Evolutionary conservation across 2,797 vertebrate genomes (phyloP).

Genomic region (Rachycentron canadum): DNA sequence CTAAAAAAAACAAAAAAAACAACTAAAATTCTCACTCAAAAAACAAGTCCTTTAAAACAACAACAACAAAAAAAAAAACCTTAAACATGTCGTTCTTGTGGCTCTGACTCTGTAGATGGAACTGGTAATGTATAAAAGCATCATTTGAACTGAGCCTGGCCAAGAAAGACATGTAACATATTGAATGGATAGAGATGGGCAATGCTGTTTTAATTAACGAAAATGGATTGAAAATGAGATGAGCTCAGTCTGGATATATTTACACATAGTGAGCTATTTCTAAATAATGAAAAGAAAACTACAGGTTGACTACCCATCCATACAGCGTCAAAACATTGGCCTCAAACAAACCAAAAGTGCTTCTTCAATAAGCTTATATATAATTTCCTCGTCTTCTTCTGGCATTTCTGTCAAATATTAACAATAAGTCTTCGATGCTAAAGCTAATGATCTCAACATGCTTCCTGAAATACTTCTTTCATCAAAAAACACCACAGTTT

Average conservation of each 20-base stretch:
- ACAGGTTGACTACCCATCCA: neutral
- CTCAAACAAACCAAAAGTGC: neutral
- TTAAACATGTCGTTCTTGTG: too few species aligned
- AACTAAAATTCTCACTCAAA: neutral
- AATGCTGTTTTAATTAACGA: neutral
- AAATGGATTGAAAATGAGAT: neutral
- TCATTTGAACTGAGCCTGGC: neutral
- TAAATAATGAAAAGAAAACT: neutral
- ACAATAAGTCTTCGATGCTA: neutral
- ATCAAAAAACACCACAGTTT: too few species aligned
- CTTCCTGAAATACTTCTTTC: neutral
- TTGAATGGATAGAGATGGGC: slow-evolving; percentile 1
- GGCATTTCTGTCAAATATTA: neutral
- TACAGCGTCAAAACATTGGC: slow-evolving; percentile 4
- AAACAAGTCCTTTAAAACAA: neutral
- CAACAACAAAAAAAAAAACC: too few species aligned
- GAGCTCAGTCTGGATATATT: slow-evolving; percentile 5
- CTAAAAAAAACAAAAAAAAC: neutral
- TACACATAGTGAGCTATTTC: neutral
- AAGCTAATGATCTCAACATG: neutral
- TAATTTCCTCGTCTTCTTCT: neutral
- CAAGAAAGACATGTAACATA: neutral
- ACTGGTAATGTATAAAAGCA: neutral
- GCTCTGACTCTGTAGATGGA: neutral
- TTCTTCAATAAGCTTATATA: neutral